Percentiles rank a stretch among this genome's conserved stretches.
phyloP scores from a whole-genome alignment of 2,888 invertebrate genomes.

The Leptodirus hochenwartii region DNA sequence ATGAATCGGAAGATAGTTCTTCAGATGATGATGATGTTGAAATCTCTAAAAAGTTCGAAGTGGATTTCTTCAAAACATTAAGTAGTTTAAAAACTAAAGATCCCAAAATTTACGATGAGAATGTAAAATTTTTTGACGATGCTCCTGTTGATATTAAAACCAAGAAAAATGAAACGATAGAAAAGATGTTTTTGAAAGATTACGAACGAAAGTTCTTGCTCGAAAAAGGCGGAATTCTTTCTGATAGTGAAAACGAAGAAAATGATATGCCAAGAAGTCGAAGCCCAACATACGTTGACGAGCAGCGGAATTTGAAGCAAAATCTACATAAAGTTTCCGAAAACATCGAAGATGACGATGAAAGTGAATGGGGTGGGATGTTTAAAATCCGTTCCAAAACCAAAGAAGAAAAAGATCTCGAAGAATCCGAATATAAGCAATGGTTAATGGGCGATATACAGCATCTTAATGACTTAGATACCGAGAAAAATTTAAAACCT shows the following conservation, averaged over 20 bases:
- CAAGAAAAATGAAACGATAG: constrained; percentile 21
- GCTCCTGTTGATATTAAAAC: constrained; percentile 8
- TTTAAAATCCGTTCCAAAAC: constrained; percentile 36
- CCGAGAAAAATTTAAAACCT: constrained; percentile 46
- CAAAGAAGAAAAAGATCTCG: constrained; percentile 30
- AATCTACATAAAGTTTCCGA: constrained; percentile 30
- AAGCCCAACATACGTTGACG: constrained; percentile 46
- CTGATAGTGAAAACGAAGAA: constrained; percentile 26
- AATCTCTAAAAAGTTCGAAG: constrained; percentile 51
- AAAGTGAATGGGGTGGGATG: constrained; percentile 32
- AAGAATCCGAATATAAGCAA: constrained; percentile 45
- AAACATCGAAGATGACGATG: constrained; percentile 28
- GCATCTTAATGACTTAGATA: constrained; percentile 36
- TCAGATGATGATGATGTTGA: constrained; percentile 40
- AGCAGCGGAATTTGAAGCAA: constrained; percentile 44
- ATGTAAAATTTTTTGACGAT: constrained; percentile 44
- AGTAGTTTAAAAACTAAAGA: constrained; percentile 75
- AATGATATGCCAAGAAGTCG: constrained; percentile 9
- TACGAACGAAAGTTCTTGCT: constrained; percentile 60
- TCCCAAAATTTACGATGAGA: constrained; percentile 71
- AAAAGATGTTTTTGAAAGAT: constrained; percentile 52
- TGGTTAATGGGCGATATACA: constrained; percentile 65
- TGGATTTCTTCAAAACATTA: constrained; percentile 74
- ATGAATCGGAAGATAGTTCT: constrained; percentile 28
- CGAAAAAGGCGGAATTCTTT: constrained; percentile 41